phyloP scores from a whole-genome alignment of 1,140 invertebrate genomes.

The Drosophila fuyamai region DNA sequence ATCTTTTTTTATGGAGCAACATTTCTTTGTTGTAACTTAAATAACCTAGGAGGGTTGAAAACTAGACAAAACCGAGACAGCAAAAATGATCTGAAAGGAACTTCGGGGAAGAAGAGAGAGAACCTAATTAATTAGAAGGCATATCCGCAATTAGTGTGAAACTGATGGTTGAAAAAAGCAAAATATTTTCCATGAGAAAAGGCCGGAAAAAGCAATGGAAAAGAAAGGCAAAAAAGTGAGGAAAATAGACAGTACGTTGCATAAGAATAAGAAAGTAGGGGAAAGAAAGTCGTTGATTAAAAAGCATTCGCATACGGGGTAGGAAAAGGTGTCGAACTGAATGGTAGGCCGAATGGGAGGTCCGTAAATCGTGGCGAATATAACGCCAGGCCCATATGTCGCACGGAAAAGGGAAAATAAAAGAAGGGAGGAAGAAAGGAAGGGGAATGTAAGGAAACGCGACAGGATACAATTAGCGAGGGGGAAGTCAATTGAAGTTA shows the following conservation, averaged over 20 bases:
- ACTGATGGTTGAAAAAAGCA: constrained; percentile 57
- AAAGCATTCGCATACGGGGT: constrained; percentile 65
- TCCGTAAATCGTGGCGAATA: constrained; percentile 74
- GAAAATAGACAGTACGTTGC: constrained; percentile 28
- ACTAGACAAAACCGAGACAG: constrained; percentile 11
- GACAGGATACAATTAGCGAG: constrained; percentile 72
- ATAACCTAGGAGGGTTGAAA: constrained; percentile 34
- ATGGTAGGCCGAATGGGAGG: constrained; percentile 49
- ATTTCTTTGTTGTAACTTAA: constrained; percentile 1
- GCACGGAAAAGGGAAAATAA: constrained; percentile 47
- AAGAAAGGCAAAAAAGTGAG: constrained; percentile 33
- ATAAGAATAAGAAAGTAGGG: constrained; percentile 38
- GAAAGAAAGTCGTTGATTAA: constrained; percentile 69
- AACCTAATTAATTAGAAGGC: constrained; percentile 72
- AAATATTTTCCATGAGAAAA: constrained; percentile 58
- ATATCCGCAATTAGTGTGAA: constrained; percentile 78
- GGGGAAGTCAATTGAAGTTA: constrained; percentile 76
- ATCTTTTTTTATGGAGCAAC: constrained; percentile 8
- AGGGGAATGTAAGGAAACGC: constrained; percentile 49
- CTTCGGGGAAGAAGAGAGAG: constrained; percentile 24
- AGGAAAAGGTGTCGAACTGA: constrained; percentile 66
- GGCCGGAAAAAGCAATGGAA: constrained; percentile 30
- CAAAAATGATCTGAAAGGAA: constrained; percentile 22
- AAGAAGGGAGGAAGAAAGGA: constrained; percentile 5
- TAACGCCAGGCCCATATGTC: constrained; percentile 75